Base-by-base conservation (phyloP, 2,113 vertebrate genomes). In the Siniperca chuatsi region DNA sequence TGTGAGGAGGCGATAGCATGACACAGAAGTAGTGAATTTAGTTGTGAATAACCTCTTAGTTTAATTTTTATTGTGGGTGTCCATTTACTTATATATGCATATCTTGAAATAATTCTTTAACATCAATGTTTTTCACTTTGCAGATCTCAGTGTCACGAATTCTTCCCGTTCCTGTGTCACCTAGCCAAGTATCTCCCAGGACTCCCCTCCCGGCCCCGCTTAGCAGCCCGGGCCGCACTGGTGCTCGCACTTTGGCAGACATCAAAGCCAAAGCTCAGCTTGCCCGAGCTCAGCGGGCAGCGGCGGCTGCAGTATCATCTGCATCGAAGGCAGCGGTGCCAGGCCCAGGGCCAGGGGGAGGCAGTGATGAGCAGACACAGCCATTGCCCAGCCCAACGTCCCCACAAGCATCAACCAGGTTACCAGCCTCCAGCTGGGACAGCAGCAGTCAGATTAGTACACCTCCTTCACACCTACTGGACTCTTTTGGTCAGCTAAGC, bases 211-310 rank as follows among this genome's bases (percentile, higher is more conserved):
- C 96, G 3, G 1, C 95, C 86, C 92, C 96, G 1, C 91, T 97
- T 9, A 86, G 95, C 94, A 97, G 97, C 94, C 97, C 97, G 0
- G 96, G 96, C 67, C 96, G 98, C 75, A 97, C 97, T 0, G 97
- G 98, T 65, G 98, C 97, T 90, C 96, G 98, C 78, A 99, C 98
- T 61, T 87, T 99, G 91, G 98, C 98, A 3, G 98, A 99, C 95
- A 98, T 99, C 96, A 99, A 99, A 94, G 98, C 98, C 21, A 97
- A 97, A 95, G 98, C 98, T 55, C 97, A 98, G 84, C 96, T 98
- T 35, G 97, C 97, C 81, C 96, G 97, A 89, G 98, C 97, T 6
- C 97, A 98, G 95, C 95, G 97, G 73, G 97, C 96, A 15, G 98
- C 98, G 0, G 97, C 97, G 0, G 96, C 97, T 0, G 97, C 97